These are phyloP conservation scores for Penelope pileata DNA, from an alignment of 2,113 vertebrate genomes.

Conservation along the genomic window DNA sequence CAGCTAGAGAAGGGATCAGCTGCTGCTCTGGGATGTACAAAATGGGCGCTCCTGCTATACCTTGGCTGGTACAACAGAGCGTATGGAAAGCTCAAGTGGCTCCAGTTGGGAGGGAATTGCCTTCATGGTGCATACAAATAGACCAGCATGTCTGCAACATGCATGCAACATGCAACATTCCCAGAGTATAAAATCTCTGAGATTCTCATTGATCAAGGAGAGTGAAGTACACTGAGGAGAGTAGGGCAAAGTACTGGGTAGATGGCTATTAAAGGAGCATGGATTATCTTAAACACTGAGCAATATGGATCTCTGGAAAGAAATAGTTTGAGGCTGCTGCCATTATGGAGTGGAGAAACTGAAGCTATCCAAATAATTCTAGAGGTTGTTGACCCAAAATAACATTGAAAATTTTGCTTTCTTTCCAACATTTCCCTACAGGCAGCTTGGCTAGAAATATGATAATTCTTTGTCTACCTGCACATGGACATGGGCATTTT, in stretches of 20 bases:
- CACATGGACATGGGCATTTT: accelerated
- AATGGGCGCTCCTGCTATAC: not conserved
- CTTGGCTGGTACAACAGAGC: not conserved
- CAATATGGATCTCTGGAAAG: not conserved
- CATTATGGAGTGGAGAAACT: not conserved
- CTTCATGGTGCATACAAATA: not conserved
- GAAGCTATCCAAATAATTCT: not conserved
- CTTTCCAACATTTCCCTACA: not conserved
- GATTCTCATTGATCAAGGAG: not conserved
- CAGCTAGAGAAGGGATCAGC: not conserved
- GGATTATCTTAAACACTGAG: not conserved
- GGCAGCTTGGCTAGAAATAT: not conserved
- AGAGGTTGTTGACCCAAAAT: not conserved
- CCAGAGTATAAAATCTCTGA: not conserved
- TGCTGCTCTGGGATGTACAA: not conserved
- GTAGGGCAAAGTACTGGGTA: not conserved
- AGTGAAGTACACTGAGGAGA: not conserved
- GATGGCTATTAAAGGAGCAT: not conserved
- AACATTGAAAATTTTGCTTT: not conserved
- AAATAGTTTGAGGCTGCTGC: not conserved
- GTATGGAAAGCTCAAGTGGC: not conserved
- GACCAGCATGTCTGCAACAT: not conserved
- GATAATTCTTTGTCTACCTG: not conserved
- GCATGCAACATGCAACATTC: not conserved
- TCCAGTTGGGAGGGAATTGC: not conserved